Evolutionary conservation across 2,888 invertebrate genomes (phyloP).

Genomic region (Leucophenga montana): DNA sequence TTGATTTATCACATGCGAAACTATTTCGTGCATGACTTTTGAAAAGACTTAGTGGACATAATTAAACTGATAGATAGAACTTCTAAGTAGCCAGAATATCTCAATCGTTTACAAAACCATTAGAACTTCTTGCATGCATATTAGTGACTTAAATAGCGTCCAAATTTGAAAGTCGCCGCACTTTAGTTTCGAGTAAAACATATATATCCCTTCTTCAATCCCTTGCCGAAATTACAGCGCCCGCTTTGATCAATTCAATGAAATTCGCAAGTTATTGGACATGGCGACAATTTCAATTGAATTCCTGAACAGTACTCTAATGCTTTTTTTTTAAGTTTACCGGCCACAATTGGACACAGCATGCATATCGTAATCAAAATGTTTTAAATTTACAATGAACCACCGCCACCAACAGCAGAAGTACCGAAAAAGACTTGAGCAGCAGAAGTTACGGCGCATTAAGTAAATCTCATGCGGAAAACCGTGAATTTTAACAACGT

Average conservation of each 20-base stretch:
- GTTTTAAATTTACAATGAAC: background rate
- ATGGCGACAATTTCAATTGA: background rate
- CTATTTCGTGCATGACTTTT: no score
- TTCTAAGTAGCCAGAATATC: no score
- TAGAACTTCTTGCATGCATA: no score
- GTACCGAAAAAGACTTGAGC: background rate
- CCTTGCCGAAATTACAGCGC: no score
- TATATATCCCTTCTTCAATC: no score
- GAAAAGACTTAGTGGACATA: no score
- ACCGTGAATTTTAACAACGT: conserved; percentile 2
- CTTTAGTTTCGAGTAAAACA: no score
- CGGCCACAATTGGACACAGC: background rate
- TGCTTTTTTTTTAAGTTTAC: background rate
- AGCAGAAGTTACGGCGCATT: background rate
- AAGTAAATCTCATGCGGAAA: background rate
- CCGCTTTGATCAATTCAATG: background rate
- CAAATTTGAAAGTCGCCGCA: no score
- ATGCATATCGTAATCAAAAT: background rate
- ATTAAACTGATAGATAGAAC: no score
- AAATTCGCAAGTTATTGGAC: background rate
- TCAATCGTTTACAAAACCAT: no score
- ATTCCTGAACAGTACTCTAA: background rate
- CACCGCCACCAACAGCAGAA: background rate
- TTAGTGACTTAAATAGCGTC: no score
- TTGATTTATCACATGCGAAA: no score